Conservation (phyloP, 92 coral and sea anemone genomes). For the Metridium senile region DNA sequence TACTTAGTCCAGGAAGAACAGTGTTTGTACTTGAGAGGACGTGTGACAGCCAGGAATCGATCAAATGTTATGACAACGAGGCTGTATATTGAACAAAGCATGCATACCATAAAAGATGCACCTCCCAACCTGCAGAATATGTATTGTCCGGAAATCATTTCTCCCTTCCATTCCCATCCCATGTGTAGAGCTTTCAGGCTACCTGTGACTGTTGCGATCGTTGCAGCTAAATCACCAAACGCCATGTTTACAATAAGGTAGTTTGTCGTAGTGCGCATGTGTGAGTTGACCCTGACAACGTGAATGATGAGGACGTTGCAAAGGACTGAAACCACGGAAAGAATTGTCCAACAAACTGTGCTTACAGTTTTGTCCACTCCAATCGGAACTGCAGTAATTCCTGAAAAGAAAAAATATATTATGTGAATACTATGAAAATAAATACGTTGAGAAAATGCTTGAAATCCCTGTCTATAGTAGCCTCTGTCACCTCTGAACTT, state of each 20-base stretch:
- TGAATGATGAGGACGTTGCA: conserved; percentile 48
- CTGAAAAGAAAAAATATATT: neutral
- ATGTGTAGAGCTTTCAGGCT: neutral
- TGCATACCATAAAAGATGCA: neutral
- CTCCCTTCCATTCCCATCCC: neutral
- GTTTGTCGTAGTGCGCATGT: conserved; percentile 39
- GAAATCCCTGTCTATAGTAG: too few relatives aligned
- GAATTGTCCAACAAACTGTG: neutral
- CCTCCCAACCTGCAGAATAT: conserved; percentile 3
- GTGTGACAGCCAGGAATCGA: conserved; percentile 43
- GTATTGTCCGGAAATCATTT: neutral
- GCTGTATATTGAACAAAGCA: conserved; percentile 31
- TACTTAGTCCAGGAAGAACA: conserved; percentile 34
- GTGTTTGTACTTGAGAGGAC: conserved; percentile 34
- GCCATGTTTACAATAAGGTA: conserved; percentile 53
- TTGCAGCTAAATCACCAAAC: conserved; percentile 27
- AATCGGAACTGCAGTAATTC: neutral
- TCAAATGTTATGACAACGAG: conserved; percentile 41
- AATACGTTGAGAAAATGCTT: neutral
- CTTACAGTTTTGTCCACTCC: neutral
- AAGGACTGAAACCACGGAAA: conserved; percentile 22
- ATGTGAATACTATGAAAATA: neutral
- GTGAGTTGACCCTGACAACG: conserved; percentile 37
- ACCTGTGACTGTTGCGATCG: neutral
- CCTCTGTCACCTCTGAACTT: too few relatives aligned